Base-by-base conservation (phyloP, 2,113 vertebrate species). In the Peromyscus polionotus region DNA sequence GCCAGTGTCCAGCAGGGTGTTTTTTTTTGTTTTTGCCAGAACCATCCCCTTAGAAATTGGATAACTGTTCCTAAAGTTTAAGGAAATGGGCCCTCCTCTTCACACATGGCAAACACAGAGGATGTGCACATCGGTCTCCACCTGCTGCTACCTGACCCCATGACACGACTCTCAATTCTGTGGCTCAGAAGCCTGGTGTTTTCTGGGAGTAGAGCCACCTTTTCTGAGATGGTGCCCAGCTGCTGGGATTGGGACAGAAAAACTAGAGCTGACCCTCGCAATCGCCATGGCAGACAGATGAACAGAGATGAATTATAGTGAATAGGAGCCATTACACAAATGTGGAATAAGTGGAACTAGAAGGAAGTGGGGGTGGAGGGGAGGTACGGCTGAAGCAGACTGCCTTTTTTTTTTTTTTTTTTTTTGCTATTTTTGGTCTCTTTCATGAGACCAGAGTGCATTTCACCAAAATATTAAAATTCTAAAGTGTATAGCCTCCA, bases 101-200 rank as follows among this genome's bases (percentile, higher is more conserved):
- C 16, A 48, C 16, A 19, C 36, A 1, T 7, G 5, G 17, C 10
- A 7, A 5, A n/a, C 10, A 17, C 11, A 13, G 85, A 48, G 24
- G n/a, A 31, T 4, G 4, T n/a, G 20, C 22, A 17, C 12, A 1
- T 33, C 19, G 48, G 3, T 75, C 26, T 59, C 39, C 13, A 28
- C 19, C 9, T 17, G 16, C 68, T 85, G 85, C 33, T 61, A 0
- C 28, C 42, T n/a, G 22, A 72, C 57, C 67, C 31, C 31, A 24
- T 5, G 85, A 45, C 1, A 2, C 7, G 4, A 7, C 51, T 63
- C 7, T 51, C 17, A 17, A 2, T 77, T 7, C 5, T 2, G 1
- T 7, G 8, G 33, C 88, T 92, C 45, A 68, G 61, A 70, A 61
- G 17, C 42, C 0, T 26, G 48, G 61, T 28, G 9, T 1, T 4